Conservation (phyloP, 2,888 invertebrate genomes). For the Lochmaea capreae region DNA sequence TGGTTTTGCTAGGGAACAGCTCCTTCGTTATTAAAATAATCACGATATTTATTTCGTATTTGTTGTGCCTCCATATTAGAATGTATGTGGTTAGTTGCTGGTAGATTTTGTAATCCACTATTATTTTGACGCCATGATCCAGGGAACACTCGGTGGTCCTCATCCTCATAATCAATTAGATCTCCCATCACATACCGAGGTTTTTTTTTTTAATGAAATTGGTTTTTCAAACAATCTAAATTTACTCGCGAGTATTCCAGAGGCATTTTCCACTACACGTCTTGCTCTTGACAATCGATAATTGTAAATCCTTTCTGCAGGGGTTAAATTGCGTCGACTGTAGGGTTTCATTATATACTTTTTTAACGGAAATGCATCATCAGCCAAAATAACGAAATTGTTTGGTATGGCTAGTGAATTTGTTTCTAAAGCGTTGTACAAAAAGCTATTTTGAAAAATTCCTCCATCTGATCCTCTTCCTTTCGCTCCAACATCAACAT, state of each 20-base stretch:
- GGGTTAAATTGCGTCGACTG: neutral
- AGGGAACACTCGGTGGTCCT: neutral
- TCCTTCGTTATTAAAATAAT: constrained; percentile 9
- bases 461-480: no score
- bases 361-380: no score
- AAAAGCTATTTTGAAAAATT: no score
- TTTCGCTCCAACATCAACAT: constrained; percentile 34
- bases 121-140: neutral
- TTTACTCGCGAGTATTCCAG: constrained; percentile 1
- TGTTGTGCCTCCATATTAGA: neutral
- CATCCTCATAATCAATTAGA: constrained; percentile 10
- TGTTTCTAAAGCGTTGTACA: neutral
- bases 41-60: constrained; percentile 4
- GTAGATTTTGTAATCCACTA: no score
- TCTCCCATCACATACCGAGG: neutral
- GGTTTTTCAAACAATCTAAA: constrained; percentile 4
- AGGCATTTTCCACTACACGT: constrained; percentile 21
- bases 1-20: constrained; percentile 48
- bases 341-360: no score
- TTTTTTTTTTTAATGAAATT: constrained; percentile 12
- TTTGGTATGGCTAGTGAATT: constrained; percentile 1
- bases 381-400: no score
- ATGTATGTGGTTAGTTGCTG: no score
- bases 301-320: constrained; percentile 22
- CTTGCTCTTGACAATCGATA: constrained; percentile 19